Evolutionary conservation across 2,113 vertebrate species (phyloP).

Genomic region (Ascaphus truei): DNA sequence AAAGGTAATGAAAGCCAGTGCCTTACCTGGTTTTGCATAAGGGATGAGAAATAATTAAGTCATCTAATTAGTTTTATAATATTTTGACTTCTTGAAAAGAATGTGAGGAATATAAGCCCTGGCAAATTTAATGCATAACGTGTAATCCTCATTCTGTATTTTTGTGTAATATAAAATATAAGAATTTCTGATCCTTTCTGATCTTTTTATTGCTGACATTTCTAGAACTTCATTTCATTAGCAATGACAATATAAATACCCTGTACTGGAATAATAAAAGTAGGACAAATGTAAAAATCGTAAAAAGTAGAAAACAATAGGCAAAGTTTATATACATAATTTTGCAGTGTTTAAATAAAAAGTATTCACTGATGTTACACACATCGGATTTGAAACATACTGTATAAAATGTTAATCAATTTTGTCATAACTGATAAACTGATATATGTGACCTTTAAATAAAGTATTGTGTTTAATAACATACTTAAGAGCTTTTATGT

Average conservation of each 20-base stretch:
- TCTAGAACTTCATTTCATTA: neutral
- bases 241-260: neutral
- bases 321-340: too few relatives aligned
- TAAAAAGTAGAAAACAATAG: too few relatives aligned
- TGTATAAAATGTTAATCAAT: too few relatives aligned
- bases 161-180: neutral
- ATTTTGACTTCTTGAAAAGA: neutral
- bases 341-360: too few relatives aligned
- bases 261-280: too few relatives aligned
- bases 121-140: neutral
- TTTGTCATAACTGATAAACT: too few relatives aligned
- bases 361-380: too few relatives aligned
- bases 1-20: neutral
- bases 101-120: neutral
- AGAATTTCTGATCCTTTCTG: neutral
- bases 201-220: neutral
- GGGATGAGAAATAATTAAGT: conserved; percentile 13
- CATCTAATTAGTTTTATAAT: conserved; percentile 13
- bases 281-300: too few relatives aligned
- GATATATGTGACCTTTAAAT: too few relatives aligned
- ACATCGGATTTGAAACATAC: too few relatives aligned
- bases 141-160: neutral
- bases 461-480: too few relatives aligned
- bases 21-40: conserved; percentile 10
- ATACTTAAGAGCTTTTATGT: too few relatives aligned